Base-by-base conservation (phyloP, 1,140 invertebrate species). In the Eurosta solidaginis region DNA sequence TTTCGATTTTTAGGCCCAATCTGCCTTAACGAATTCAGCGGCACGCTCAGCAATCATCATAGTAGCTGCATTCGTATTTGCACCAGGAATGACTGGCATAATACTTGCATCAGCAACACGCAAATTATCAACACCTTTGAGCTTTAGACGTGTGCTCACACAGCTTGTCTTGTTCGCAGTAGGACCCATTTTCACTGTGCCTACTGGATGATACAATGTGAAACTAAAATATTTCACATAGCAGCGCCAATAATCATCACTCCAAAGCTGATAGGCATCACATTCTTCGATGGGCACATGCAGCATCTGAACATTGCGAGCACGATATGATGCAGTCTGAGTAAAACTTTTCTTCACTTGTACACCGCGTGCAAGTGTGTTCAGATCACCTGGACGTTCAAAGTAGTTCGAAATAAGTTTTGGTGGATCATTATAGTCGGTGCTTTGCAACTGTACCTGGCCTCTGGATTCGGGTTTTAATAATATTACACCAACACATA, bases 121-220 rank as follows among this genome's bases (percentile, higher is more conserved):
- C 17, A 95, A 83, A 29, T 90, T 89, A 33, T 89, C 86, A 2
- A 95, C 86, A 1, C 93, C 94, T 80, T 93, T 90, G 0, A 95
- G 93, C 80, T 89, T 88, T 49, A 95, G 85, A 80, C 91, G 90
- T 0, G 93, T 90, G 88, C 94, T 91, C 0, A 95, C 93, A 1
- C 95, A 93, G 2, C 93, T 91, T 0, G 89, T 88, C 22, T 89
- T 89, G 87, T 96, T 94, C 14, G 80, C 86, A 5, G 80, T 68
- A 0, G 92, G 91, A 0, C 95, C 95, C 96, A 97, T 97, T 88
- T 95, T 96, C 83, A 94, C 95, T 0, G 95, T 96, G 0, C 95
- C 94, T 12, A 91, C 90, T n/a, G 92, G 92, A 85, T 96, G 95
- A 82, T 93, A 95, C 52, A 95, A 92, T 0, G 92, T 93, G n/a